Evolutionary conservation across 2,888 invertebrate species (phyloP).

Genomic region (Chloromyia formosa): DNA sequence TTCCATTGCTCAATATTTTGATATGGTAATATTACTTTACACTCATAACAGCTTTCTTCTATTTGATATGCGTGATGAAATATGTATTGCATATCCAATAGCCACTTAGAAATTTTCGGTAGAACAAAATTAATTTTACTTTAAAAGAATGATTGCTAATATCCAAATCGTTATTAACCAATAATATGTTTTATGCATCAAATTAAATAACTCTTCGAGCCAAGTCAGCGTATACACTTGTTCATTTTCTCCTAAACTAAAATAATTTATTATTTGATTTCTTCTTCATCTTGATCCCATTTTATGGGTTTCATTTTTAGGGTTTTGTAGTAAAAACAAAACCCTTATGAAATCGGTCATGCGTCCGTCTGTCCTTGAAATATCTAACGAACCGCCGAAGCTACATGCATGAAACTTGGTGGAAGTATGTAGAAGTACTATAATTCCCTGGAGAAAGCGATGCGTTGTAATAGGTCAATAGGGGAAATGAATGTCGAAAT

Average conservation of each 20-base stretch:
- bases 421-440: too few species aligned
- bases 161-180: slow-evolving; percentile 1
- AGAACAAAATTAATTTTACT: neutral
- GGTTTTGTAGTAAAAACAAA: too few species aligned
- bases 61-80: slow-evolving; percentile 6
- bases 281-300: neutral
- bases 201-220: neutral
- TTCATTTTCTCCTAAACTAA: slow-evolving; percentile 4
- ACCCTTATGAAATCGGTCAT: too few species aligned
- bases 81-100: neutral
- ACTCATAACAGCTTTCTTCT: neutral
- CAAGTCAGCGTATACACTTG: slow-evolving; percentile 6
- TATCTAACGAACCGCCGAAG: too few species aligned
- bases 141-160: neutral
- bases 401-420: too few species aligned
- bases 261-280: neutral
- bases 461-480: too few species aligned
- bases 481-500: too few species aligned
- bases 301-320: neutral
- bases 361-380: too few species aligned
- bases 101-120: neutral
- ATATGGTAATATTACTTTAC: too few species aligned
- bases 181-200: neutral
- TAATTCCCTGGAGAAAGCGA: too few species aligned
- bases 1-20: neutral